These are phyloP conservation scores for Acromyrmex heyeri DNA, from an alignment of 1,140 invertebrate species.

Conservation along the genomic window DNA sequence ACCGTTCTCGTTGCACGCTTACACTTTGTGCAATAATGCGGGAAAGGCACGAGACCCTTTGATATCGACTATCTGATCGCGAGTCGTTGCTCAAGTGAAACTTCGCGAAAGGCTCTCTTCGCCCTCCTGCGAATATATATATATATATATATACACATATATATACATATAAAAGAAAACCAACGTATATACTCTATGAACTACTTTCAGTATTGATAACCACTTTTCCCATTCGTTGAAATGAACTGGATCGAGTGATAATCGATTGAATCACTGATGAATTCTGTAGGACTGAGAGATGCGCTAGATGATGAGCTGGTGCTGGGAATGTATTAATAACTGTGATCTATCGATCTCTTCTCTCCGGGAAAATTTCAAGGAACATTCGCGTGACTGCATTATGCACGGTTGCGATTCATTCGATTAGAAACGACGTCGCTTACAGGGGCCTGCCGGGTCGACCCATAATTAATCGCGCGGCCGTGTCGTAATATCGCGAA, in stretches of 20 bases:
- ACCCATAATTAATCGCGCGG: conserved; percentile 74
- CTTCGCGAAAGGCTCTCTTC: conserved; percentile 43
- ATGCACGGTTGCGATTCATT: conserved; percentile 56
- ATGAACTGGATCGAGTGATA: conserved; percentile 13
- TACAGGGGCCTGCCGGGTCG: conserved; percentile 45
- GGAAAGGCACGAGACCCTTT: conserved; percentile 59
- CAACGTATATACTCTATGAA: not conserved
- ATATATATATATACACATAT: not conserved
- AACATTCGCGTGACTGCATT: conserved; percentile 49
- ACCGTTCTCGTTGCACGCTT: conserved; percentile 54
- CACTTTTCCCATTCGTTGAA: conserved; percentile 13
- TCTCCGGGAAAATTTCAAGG: not conserved
- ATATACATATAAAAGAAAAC: not conserved
- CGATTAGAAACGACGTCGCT: conserved; percentile 63
- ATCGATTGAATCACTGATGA: conserved; percentile 33
- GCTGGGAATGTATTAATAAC: conserved; percentile 26
- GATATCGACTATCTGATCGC: conserved; percentile 64
- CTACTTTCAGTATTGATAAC: conserved; percentile 8
- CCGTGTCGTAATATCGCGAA: conserved; percentile 74
- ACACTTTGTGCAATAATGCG: conserved; percentile 66
- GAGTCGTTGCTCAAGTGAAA: conserved; percentile 54
- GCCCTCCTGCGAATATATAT: conserved; percentile 7
- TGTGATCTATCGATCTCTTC: conserved; percentile 17
- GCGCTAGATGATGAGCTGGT: not conserved
- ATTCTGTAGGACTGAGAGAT: conserved; percentile 15